phyloP scores from a whole-genome alignment of 1,140 invertebrate species.

The Drosophila sproati region DNA sequence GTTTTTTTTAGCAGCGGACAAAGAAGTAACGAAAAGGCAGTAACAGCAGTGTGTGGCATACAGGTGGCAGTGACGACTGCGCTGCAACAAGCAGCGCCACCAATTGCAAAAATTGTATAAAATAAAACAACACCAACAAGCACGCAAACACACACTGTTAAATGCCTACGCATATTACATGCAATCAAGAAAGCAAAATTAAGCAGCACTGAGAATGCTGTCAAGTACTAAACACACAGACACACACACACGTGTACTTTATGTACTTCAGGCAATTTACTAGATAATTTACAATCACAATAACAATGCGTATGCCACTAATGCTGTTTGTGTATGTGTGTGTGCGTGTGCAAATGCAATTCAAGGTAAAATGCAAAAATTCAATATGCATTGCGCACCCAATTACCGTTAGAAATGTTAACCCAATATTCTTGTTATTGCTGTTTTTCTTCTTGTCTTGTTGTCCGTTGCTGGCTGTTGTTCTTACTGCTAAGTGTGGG shows the following conservation, averaged over 20 bases:
- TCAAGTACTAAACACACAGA: conserved; percentile 28
- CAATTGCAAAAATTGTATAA: conserved; percentile 14
- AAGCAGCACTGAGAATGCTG: conserved; percentile 1
- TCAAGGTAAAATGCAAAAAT: conserved; percentile 33
- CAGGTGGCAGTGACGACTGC: conserved; percentile 36
- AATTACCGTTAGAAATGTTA: conserved; percentile 54
- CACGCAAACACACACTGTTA: conserved; percentile 5
- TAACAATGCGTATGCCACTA: conserved; percentile 13
- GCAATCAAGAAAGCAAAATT: conserved; percentile 25
- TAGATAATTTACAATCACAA: conserved; percentile 17
- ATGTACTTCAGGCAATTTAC: conserved; percentile 34
- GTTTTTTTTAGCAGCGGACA: conserved; percentile 23
- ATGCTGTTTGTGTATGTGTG: background rate
- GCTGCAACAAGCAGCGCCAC: conserved; percentile 22
- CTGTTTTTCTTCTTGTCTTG: background rate
- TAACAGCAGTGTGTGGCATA: conserved; percentile 32
- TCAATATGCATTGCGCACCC: conserved; percentile 24
- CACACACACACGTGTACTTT: background rate
- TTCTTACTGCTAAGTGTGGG: conserved; percentile 30
- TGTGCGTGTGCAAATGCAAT: conserved; percentile 1
- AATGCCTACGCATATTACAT: conserved; percentile 33
- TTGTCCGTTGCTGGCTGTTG: background rate
- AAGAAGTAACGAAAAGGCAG: conserved; percentile 37
- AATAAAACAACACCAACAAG: conserved; percentile 13
- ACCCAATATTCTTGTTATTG: conserved; percentile 55